Percentiles rank a stretch among this genome's conserved stretches.
phyloP scores from a whole-genome alignment of 2,797 vertebrate species.

The Pseudocheirus occidentalis region DNA sequence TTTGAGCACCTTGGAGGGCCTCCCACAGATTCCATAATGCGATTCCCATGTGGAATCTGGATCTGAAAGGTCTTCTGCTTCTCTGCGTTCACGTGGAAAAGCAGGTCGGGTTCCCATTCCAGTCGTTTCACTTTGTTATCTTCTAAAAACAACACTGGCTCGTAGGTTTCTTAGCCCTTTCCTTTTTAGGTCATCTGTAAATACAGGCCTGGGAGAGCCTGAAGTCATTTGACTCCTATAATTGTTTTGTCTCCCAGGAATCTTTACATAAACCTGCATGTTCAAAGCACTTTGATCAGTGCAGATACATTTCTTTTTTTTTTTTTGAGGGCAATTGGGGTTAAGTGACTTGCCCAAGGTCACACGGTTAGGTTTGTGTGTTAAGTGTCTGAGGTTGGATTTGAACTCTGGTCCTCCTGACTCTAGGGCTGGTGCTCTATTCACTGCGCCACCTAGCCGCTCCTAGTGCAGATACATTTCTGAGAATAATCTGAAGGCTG shows the following conservation, averaged over 20 bases:
- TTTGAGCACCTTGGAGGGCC: background rate
- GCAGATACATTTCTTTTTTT: background rate
- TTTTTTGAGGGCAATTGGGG: too few species aligned
- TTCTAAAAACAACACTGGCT: background rate
- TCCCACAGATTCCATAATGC: background rate
- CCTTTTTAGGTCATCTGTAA: background rate
- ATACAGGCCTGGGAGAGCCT: background rate
- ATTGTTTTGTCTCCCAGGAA: background rate
- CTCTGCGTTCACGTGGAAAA: background rate
- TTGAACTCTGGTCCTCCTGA: too few species aligned
- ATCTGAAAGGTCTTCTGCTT: background rate
- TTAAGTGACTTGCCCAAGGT: too few species aligned
- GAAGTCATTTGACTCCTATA: background rate
- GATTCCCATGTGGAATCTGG: background rate
- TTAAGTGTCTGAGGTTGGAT: too few species aligned
- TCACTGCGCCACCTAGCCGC: too few species aligned
- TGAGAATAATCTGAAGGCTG: background rate
- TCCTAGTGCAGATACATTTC: background rate
- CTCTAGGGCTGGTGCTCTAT: too few species aligned
- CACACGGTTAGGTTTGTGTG: too few species aligned
- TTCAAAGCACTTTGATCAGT: background rate
- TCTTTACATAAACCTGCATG: accelerated
- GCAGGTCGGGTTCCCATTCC: background rate
- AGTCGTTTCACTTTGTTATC: background rate
- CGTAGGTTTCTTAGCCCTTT: background rate